These are phyloP conservation scores for Eilema caniola DNA, from an alignment of 2,888 invertebrate species.

Conservation along the genomic window DNA sequence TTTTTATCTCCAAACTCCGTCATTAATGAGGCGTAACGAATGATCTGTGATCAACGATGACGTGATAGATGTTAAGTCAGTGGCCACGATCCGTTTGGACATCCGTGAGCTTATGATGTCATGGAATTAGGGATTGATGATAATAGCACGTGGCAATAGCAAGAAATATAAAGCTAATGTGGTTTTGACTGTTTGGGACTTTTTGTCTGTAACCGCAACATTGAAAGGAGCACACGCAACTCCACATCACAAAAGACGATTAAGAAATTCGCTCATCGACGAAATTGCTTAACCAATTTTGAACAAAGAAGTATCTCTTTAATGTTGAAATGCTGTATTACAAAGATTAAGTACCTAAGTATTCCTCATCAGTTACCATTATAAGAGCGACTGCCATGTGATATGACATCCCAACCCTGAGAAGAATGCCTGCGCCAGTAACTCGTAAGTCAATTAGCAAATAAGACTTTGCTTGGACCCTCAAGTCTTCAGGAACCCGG, in stretches of 20 bases:
- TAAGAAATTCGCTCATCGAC: neutral
- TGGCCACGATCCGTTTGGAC: constrained; percentile 37
- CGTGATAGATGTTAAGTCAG: constrained; percentile 23
- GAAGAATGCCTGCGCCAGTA: too few relatives aligned
- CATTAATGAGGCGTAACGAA: constrained; percentile 20
- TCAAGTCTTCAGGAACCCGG: too few relatives aligned
- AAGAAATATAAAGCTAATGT: neutral
- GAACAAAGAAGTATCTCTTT: too few relatives aligned
- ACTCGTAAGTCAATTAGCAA: too few relatives aligned
- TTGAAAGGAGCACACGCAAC: neutral
- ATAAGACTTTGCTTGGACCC: too few relatives aligned
- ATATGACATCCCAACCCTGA: too few relatives aligned
- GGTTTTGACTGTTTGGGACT: neutral
- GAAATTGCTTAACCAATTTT: neutral
- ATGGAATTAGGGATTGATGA: constrained; percentile 12
- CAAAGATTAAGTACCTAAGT: too few relatives aligned
- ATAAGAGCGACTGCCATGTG: too few relatives aligned
- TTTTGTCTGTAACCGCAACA: constrained; percentile 2
- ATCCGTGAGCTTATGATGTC: constrained; percentile 47
- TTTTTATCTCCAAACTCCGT: constrained; percentile 14
- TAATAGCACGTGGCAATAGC: constrained; percentile 3
- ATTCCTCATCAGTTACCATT: too few relatives aligned
- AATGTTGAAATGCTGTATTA: too few relatives aligned
- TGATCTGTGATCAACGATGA: constrained; percentile 29
- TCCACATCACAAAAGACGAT: neutral